Conservation (phyloP, 2,888 invertebrate species). For the Agrotis segetum region DNA sequence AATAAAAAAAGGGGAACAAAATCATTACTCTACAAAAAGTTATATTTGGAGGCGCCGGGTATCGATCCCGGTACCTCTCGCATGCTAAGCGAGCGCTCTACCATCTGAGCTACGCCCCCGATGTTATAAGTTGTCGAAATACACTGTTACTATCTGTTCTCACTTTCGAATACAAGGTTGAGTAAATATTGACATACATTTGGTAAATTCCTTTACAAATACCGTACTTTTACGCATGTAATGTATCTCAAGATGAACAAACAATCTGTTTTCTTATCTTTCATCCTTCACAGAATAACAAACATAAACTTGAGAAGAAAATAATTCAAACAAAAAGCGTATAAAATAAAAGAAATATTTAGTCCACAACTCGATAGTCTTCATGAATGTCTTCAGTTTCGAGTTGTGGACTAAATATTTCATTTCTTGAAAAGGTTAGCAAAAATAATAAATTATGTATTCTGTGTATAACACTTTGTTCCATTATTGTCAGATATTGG, state of each 20-base stretch:
- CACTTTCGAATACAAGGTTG: slow-evolving; percentile 25
- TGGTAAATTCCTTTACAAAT: slow-evolving; percentile 32
- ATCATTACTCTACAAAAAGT: slow-evolving; percentile 28
- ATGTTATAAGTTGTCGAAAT: rapidly evolving
- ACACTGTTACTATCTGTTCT: neutral
- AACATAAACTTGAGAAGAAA: neutral
- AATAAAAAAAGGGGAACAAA: neutral
- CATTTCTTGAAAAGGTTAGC: neutral
- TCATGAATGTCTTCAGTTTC: too few relatives aligned
- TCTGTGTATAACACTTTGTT: neutral
- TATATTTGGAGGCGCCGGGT: slow-evolving; percentile 89
- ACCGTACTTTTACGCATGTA: neutral
- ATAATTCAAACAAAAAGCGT: neutral
- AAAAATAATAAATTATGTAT: too few relatives aligned
- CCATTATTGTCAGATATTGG: neutral
- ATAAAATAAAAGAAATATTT: too few relatives aligned
- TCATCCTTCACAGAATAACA: neutral
- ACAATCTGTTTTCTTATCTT: slow-evolving; percentile 15
- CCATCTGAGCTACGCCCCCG: slow-evolving; percentile 91
- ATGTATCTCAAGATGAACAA: slow-evolving; percentile 3
- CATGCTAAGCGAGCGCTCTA: slow-evolving; percentile 92
- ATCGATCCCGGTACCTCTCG: slow-evolving; percentile 91
- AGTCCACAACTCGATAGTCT: too few relatives aligned
- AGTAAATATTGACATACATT: neutral
- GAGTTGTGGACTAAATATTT: too few relatives aligned